phyloP scores from a whole-genome alignment of 2,113 vertebrate genomes.

The Lycocorax pyrrhopterus region DNA sequence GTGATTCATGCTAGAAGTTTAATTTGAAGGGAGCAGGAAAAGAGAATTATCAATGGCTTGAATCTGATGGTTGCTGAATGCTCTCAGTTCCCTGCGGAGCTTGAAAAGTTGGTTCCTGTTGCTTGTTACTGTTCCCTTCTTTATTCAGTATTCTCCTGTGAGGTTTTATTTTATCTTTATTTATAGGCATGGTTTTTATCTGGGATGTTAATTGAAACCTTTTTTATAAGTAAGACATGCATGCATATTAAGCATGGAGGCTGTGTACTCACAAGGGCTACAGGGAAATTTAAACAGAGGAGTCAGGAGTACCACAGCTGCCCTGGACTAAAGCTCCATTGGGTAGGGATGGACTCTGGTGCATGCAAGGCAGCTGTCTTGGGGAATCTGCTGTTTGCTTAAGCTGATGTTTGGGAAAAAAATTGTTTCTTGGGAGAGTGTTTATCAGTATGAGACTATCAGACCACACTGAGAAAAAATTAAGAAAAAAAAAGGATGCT shows the following conservation, averaged over 20 bases:
- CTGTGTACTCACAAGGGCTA: background rate
- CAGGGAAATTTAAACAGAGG: background rate
- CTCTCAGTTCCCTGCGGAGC: background rate
- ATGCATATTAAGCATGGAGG: background rate
- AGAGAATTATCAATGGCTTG: background rate
- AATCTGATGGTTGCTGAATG: background rate
- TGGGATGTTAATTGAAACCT: background rate
- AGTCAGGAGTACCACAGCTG: background rate
- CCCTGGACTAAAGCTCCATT: background rate
- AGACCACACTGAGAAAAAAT: background rate
- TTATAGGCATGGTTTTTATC: background rate
- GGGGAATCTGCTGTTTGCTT: background rate
- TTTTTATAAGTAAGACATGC: background rate
- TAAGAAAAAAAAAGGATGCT: rapidly evolving
- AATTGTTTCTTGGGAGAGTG: background rate
- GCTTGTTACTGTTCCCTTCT: background rate
- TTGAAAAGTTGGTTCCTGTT: background rate
- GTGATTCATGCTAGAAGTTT: background rate
- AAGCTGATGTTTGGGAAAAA: background rate
- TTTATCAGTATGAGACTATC: background rate
- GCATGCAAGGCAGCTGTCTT: background rate
- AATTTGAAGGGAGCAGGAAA: background rate
- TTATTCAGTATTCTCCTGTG: background rate
- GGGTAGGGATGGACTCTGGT: no score
- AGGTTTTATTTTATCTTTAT: background rate